Conservation (phyloP, 2,113 vertebrate species). For the Proteles cristata region DNA sequence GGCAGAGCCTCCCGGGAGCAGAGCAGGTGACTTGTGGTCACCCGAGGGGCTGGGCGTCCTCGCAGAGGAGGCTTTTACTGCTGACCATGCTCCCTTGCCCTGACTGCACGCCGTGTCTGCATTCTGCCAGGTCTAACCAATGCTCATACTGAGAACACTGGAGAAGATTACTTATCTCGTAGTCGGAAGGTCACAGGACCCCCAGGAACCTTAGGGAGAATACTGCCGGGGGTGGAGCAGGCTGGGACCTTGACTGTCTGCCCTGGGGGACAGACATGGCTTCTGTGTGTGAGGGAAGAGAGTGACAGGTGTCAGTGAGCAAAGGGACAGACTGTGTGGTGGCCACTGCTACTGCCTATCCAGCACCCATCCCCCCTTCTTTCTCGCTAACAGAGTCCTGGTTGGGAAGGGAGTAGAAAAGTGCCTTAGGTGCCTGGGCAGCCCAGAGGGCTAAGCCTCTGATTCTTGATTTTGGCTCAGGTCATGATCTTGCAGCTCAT, state of each 20-base stretch:
- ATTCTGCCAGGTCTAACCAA: not conserved
- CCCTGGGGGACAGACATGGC: not conserved
- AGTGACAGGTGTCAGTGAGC: too few species aligned
- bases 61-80: not conserved
- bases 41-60: not conserved
- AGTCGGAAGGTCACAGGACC: not conserved
- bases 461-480: too few species aligned
- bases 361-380: not conserved
- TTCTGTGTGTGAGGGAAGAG: not conserved
- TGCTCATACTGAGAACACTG: not conserved
- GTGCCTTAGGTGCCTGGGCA: rapidly evolving
- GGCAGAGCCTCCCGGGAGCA: not conserved
- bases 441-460: too few species aligned
- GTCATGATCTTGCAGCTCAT: too few species aligned
- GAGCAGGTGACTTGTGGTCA: not conserved
- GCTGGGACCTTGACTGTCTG: not conserved
- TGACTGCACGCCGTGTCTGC: not conserved
- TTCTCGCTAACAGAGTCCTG: not conserved
- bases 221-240: not conserved
- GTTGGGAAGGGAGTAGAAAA: not conserved
- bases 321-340: not conserved
- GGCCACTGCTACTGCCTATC: not conserved
- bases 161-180: not conserved
- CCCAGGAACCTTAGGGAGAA: not conserved
- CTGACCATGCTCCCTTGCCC: not conserved